Evolutionary conservation across 2,797 vertebrate species (phyloP).

Genomic region (Centropyge bicolor): DNA sequence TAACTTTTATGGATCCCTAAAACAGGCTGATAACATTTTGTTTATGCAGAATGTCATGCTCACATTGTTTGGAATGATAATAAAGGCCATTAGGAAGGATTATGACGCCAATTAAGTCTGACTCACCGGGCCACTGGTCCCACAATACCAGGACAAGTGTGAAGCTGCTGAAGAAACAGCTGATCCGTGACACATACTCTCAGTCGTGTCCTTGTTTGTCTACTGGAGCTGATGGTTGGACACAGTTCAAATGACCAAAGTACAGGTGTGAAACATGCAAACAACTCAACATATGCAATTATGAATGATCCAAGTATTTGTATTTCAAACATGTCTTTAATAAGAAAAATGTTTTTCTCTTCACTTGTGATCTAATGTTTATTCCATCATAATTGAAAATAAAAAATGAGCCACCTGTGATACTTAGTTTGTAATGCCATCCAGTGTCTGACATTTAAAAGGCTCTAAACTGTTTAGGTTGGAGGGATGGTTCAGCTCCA

Average conservation of each 20-base stretch:
- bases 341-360: background rate
- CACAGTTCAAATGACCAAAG: background rate
- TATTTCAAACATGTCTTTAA: background rate
- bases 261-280: background rate
- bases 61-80: constrained; percentile 39
- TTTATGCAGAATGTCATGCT: constrained; percentile 35
- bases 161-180: constrained; percentile 58
- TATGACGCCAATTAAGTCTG: constrained; percentile 46
- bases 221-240: background rate
- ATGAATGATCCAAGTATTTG: background rate
- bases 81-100: constrained; percentile 40
- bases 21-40: constrained; percentile 39
- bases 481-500: constrained; percentile 23
- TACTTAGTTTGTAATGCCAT: background rate
- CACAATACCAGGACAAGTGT: constrained; percentile 20
- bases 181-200: constrained; percentile 50
- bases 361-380: background rate
- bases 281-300: background rate
- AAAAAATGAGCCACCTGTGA: background rate
- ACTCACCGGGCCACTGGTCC: constrained; percentile 6
- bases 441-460: background rate
- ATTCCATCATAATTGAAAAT: background rate
- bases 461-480: constrained; percentile 15
- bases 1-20: constrained; percentile 55
- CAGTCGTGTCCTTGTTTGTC: constrained; percentile 1